Base-by-base conservation (phyloP, 2,888 invertebrate species). In the Entomobrya multifasciata region DNA sequence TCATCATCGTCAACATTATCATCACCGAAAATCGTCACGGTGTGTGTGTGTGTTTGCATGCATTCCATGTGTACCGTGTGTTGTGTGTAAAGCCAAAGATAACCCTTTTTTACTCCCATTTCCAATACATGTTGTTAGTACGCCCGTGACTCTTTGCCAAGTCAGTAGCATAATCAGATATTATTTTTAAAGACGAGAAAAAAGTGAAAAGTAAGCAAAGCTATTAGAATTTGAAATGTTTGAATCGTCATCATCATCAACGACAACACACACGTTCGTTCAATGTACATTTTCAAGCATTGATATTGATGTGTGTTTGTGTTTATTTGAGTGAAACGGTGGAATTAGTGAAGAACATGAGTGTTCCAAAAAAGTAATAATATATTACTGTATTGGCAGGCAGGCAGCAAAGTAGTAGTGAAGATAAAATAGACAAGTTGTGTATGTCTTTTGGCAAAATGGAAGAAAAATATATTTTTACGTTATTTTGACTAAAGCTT, bases 101-200 rank as follows among this genome's bases (percentile, higher is more conserved):
- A 36, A 6, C 36, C 36, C 4, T 36, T 8, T 36, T 36, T 4
- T 36, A 36, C 36, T 36, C 36, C 36, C 4, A 36, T 30, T 27
- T 27, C 30, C 60, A 60, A 60, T 60, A 11, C 60, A 41, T 27
- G 78, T 36, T 62, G 27, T 78, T 79, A 79, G 88, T 86, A 79
- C 86, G 65, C 60, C 52, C 65, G 82, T 83, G 88, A 60, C 86
- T 88, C 83, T 86, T n/a, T 88, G 88, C 88, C 88, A 88, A 88
- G 88, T 86, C 85, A 85, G 36, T 65, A 65, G 60, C n/a, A n/a
- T 30, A 74, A 85, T 30, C 55, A 17, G n/a, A 20, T 36, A 30
- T 36, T 30, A 6, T 65, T 65, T 36, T 60, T 8, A 41, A 76
- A 55, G 49, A 36, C 36, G 36, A 4, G 52, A 30, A 65, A 79